phyloP scores from a whole-genome alignment of 2,888 invertebrate genomes.

The Acleris emargana region DNA sequence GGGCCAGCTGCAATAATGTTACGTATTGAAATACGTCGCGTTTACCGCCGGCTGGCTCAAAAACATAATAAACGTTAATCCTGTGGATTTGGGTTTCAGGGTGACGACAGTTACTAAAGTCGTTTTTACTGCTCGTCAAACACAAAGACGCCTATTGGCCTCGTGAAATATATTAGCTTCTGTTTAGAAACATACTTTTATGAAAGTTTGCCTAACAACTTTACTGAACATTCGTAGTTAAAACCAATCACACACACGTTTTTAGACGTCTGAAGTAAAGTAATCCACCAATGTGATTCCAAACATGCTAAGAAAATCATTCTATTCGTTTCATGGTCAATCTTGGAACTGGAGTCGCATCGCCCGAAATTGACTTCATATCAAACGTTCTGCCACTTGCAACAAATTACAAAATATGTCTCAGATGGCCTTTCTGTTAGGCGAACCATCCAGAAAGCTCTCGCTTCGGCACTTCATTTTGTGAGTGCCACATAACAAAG shows the following conservation, averaged over 20 bases:
- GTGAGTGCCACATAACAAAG: constrained; percentile 7
- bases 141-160: background rate
- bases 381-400: constrained; percentile 15
- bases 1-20: constrained; percentile 52
- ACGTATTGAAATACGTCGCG: constrained; percentile 5
- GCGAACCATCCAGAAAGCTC: constrained; percentile 3
- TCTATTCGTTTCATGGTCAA: background rate
- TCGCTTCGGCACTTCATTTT: constrained; percentile 20
- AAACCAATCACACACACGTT: too few species aligned
- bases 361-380: constrained; percentile 21
- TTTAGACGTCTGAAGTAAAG: background rate
- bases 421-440: constrained; percentile 15
- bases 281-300: background rate
- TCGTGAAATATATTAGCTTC: background rate
- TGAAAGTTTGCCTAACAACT: background rate
- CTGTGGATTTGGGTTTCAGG: constrained; percentile 10
- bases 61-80: constrained; percentile 26
- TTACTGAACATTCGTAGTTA: background rate
- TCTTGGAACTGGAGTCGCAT: constrained; percentile 11
- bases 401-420: constrained; percentile 35
- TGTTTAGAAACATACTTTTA: background rate
- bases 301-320: background rate
- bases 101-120: constrained; percentile 4
- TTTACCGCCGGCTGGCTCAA: constrained; percentile 15
- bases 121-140: constrained; percentile 3